phyloP scores from a whole-genome alignment of 2,888 invertebrate species.

The Drosophila melanocephala region DNA sequence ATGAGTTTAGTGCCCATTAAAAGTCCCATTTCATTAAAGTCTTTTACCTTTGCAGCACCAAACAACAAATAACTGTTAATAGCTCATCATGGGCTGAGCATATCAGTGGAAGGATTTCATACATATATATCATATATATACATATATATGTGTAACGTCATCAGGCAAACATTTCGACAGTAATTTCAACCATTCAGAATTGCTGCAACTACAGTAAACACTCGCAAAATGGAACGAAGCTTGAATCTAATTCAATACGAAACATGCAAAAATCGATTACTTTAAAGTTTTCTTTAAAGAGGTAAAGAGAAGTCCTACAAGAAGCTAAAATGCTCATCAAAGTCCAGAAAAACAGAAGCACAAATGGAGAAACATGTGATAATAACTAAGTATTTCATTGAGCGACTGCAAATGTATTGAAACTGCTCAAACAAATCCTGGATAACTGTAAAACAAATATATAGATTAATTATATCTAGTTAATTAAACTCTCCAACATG shows the following conservation, averaged over 20 bases:
- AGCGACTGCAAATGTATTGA: constrained; percentile 8
- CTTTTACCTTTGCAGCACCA: constrained; percentile 26
- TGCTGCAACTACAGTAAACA: constrained; percentile 15
- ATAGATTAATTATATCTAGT: background rate
- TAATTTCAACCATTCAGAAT: background rate
- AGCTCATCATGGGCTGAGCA: constrained; percentile 51
- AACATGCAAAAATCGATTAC: background rate
- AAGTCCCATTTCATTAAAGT: constrained; percentile 5
- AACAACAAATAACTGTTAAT: constrained; percentile 2
- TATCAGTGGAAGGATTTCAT: background rate
- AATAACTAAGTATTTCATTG: constrained; percentile 35
- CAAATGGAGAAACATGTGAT: constrained; percentile 47
- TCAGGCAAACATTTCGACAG: background rate
- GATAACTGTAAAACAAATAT: background rate
- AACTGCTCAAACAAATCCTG: background rate
- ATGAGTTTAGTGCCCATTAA: constrained; percentile 11
- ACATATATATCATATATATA: background rate
- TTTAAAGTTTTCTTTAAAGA: background rate
- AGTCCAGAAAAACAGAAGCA: constrained; percentile 25
- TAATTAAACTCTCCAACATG: constrained; percentile 44
- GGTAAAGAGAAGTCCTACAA: constrained; percentile 4
- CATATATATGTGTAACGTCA: constrained; percentile 5
- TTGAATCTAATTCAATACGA: background rate
- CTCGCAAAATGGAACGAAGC: constrained; percentile 1
- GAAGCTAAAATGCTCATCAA: constrained; percentile 8